A percentile compares a stretch with the other conserved stretches of the same genome.
These are phyloP conservation scores for Diadema setosum DNA, from an alignment of 35 echinoderm and acorn worm genomes.

Conservation along the genomic window DNA sequence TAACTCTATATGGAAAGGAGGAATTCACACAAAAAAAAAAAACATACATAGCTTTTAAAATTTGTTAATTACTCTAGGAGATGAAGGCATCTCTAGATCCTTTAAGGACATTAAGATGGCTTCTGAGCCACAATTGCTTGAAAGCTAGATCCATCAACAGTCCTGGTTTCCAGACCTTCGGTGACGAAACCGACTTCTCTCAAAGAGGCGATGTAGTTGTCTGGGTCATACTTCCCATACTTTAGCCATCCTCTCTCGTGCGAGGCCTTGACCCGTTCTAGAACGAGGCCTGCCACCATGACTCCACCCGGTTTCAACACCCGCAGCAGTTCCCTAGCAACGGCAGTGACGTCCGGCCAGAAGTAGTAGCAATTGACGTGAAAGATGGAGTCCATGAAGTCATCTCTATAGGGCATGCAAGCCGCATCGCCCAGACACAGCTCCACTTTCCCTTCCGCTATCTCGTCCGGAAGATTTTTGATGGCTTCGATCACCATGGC, in stretches of 20 bases:
- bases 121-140: no score
- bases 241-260: neutral
- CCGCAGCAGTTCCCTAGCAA: conserved; percentile 21
- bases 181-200: conserved; percentile 16
- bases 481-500: no score
- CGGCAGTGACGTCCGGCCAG: conserved; percentile 56
- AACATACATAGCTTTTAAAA: no score
- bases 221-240: neutral
- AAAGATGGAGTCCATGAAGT: conserved; percentile 62
- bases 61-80: no score
- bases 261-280: neutral
- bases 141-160: no score
- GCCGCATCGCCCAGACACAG: conserved; percentile 51
- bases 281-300: conserved; percentile 50
- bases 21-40: no score
- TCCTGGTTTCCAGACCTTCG: conserved; percentile 41
- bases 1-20: no score
- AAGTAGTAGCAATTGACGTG: conserved; percentile 91
- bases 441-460: conserved; percentile 36
- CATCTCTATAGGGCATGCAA: conserved; percentile 46
- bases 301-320: conserved; percentile 64
- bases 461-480: conserved; percentile 37
- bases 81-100: no score
- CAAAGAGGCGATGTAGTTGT: conserved; percentile 47
- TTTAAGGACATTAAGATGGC: no score